Conservation (phyloP, 2,797 vertebrate species). For the Hybognathus amarus region DNA sequence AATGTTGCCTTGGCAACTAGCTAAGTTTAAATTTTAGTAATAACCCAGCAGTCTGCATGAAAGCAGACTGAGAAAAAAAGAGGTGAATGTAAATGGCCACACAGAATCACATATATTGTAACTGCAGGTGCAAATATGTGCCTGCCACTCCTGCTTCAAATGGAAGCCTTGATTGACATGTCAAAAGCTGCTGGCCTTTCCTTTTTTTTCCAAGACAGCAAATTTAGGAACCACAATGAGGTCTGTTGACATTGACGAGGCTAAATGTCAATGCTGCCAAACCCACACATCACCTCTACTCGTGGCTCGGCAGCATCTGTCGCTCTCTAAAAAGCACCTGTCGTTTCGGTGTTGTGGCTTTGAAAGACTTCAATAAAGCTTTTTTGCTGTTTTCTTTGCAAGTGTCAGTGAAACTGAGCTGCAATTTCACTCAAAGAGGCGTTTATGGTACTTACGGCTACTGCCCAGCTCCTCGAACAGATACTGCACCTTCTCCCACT, state of each 20-base stretch:
- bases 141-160: constrained; percentile 3
- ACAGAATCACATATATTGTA: neutral
- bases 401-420: constrained; percentile 33
- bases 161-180: constrained; percentile 49
- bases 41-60: neutral
- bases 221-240: constrained; percentile 54
- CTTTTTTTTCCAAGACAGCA: constrained; percentile 37
- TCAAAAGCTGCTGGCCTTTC: constrained; percentile 36
- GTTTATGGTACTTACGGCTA: constrained; percentile 84
- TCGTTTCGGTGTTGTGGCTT: constrained; percentile 37
- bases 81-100: neutral
- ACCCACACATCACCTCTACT: constrained; percentile 44
- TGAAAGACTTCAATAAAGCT: constrained; percentile 15
- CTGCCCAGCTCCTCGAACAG: constrained; percentile 95
- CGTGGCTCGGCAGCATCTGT: constrained; percentile 14
- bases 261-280: constrained; percentile 55
- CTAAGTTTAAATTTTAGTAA: neutral
- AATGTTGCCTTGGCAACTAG: neutral
- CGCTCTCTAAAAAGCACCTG: constrained; percentile 11
- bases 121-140: constrained; percentile 11
- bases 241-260: constrained; percentile 53
- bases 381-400: constrained; percentile 2
- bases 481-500: constrained; percentile 95
- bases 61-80: neutral
- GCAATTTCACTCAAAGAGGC: constrained; percentile 29